A percentile compares a stretch with the other conserved stretches of the same genome.
phyloP scores from a whole-genome alignment of 2,888 invertebrate genomes.

The Nomada ferruginata region DNA sequence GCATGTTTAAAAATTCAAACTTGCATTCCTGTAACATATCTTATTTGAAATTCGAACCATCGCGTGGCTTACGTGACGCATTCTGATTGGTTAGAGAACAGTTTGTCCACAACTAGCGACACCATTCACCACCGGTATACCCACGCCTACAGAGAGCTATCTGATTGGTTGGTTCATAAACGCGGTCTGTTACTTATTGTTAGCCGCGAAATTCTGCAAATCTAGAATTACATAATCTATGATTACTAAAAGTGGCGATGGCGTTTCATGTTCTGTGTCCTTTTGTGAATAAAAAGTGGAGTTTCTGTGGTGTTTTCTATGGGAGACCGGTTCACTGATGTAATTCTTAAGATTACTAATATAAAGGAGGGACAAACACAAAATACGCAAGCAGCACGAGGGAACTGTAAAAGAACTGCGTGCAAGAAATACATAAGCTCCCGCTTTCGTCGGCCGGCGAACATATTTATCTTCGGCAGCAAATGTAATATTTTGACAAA shows the following conservation, averaged over 20 bases:
- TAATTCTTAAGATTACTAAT: background rate
- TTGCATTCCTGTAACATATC: background rate
- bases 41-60: background rate
- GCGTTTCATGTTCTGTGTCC: slow-evolving; percentile 62
- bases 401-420: slow-evolving; percentile 6
- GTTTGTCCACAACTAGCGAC: background rate
- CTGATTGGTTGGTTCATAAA: slow-evolving; percentile 25
- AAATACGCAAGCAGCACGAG: background rate
- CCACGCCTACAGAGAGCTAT: background rate
- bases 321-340: slow-evolving; percentile 44
- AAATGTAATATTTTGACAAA: slow-evolving; percentile 60
- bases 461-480: slow-evolving; percentile 49
- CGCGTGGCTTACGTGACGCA: background rate
- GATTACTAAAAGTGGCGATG: slow-evolving; percentile 59
- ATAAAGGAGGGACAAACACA: background rate
- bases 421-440: slow-evolving; percentile 39
- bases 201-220: slow-evolving; percentile 16
- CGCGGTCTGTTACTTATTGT: background rate
- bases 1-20: background rate
- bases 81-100: background rate
- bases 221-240: slow-evolving; percentile 62
- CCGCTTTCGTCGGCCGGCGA: slow-evolving; percentile 57
- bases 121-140: too few relatives aligned
- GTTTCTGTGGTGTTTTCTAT: slow-evolving; percentile 54
- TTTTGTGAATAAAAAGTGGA: slow-evolving; percentile 52